Conservation (phyloP, 2,888 invertebrate genomes). For the Hyposoter didymator region DNA sequence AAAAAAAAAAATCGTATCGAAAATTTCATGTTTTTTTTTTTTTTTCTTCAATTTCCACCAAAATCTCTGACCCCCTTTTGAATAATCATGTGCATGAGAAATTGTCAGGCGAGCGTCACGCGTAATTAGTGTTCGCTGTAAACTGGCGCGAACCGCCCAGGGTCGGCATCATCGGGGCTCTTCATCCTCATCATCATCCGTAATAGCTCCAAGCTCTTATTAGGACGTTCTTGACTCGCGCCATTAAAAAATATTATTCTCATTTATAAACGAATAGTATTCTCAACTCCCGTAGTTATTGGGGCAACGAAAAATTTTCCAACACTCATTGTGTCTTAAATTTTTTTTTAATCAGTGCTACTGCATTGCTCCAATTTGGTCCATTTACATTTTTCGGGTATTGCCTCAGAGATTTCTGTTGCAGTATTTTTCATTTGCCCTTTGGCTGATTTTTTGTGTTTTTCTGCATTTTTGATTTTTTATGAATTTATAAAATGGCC, state of each 20-base stretch:
- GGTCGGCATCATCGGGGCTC: conserved; percentile 13
- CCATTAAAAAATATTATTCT: conserved; percentile 21
- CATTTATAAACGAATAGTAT: background rate
- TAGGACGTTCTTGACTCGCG: background rate
- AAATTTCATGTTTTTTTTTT: background rate
- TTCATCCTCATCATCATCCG: conserved; percentile 28
- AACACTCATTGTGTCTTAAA: too few species aligned
- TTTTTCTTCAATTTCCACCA: background rate
- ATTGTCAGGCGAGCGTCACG: background rate
- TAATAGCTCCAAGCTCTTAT: conserved; percentile 17
- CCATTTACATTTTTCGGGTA: too few species aligned
- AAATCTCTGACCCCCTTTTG: background rate
- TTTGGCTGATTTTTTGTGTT: too few species aligned
- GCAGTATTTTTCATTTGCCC: too few species aligned
- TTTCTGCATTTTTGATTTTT: too few species aligned
- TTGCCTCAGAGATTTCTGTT: too few species aligned
- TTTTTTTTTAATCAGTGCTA: too few species aligned
- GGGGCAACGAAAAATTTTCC: background rate
- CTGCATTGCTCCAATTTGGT: too few species aligned
- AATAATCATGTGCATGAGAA: background rate
- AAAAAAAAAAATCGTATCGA: background rate
- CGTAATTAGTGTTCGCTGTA: conserved; percentile 35
- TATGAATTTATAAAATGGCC: too few species aligned
- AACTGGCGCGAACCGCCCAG: conserved; percentile 50
- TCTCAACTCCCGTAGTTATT: background rate